A percentile compares a stretch with the other conserved stretches of the same genome.
phyloP scores from a whole-genome alignment of 2,113 vertebrate species.

The Puntigrus tetrazona region DNA sequence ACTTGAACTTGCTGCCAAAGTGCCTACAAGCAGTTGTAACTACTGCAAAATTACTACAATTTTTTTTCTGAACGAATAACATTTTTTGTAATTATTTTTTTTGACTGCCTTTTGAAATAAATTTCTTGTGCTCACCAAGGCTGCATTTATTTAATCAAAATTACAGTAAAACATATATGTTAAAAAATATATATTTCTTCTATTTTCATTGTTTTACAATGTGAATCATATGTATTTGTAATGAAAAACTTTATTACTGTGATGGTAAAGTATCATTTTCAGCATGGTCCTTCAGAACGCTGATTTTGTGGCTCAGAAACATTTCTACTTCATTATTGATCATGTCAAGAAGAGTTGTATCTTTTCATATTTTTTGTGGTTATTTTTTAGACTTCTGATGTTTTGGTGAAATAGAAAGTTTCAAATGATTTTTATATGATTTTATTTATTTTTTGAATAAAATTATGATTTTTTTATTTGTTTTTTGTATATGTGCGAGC shows the following conservation, averaged over 20 bases:
- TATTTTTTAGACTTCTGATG: background rate
- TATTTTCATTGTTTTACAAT: no score
- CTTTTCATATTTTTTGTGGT: background rate
- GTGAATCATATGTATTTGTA: no score
- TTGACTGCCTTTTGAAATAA: background rate
- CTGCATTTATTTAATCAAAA: no score
- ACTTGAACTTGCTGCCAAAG: background rate
- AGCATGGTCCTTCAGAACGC: background rate
- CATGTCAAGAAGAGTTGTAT: background rate
- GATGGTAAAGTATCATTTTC: no score
- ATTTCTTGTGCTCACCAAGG: no score
- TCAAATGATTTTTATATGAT: no score
- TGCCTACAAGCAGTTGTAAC: background rate
- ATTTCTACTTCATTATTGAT: background rate
- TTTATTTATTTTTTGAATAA: background rate
- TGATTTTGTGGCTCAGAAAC: background rate
- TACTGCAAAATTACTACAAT: background rate
- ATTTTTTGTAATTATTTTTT: background rate
- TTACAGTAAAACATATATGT: no score
- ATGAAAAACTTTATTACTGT: no score
- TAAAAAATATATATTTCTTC: no score
- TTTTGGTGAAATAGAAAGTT: background rate
- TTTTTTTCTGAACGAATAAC: background rate
- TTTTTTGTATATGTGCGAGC: background rate
- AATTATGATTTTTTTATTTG: background rate